Evolutionary conservation across 2,888 invertebrate genomes (phyloP).

Genomic region (Ectobius pallidus): DNA sequence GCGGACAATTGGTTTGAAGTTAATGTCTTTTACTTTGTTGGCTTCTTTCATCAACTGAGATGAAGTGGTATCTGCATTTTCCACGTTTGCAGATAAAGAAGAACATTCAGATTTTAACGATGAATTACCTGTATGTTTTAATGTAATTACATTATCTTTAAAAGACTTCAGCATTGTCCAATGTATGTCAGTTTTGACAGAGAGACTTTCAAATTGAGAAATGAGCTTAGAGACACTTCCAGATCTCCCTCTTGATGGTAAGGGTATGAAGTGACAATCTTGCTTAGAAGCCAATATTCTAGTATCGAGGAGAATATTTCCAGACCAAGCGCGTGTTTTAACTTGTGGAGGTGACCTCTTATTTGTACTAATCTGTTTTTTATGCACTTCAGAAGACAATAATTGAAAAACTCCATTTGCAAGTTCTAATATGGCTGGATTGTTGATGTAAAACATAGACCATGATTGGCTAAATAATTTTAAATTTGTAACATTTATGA

Average conservation of each 20-base stretch:
- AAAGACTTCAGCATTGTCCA: neutral
- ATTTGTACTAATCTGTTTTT: neutral
- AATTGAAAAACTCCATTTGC: slow-evolving; percentile 6
- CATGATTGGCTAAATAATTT: slow-evolving; percentile 1
- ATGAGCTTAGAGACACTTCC: slow-evolving; percentile 39
- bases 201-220: slow-evolving; percentile 33
- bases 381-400: neutral
- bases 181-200: neutral
- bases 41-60: neutral
- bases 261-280: slow-evolving; percentile 10
- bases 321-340: slow-evolving; percentile 29
- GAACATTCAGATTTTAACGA: no score
- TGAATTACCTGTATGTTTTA: neutral
- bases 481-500: neutral
- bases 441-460: slow-evolving; percentile 26
- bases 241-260: slow-evolving; percentile 24
- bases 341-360: neutral
- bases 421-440: slow-evolving; percentile 24
- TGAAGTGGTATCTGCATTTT: neutral
- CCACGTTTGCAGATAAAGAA: no score
- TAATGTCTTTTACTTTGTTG: neutral
- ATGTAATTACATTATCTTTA: neutral
- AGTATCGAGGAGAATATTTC: slow-evolving; percentile 20
- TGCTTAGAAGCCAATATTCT: neutral
- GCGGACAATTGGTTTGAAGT: slow-evolving; percentile 30